Conservation (phyloP, 2,113 vertebrate genomes). For the Vidua macroura region DNA sequence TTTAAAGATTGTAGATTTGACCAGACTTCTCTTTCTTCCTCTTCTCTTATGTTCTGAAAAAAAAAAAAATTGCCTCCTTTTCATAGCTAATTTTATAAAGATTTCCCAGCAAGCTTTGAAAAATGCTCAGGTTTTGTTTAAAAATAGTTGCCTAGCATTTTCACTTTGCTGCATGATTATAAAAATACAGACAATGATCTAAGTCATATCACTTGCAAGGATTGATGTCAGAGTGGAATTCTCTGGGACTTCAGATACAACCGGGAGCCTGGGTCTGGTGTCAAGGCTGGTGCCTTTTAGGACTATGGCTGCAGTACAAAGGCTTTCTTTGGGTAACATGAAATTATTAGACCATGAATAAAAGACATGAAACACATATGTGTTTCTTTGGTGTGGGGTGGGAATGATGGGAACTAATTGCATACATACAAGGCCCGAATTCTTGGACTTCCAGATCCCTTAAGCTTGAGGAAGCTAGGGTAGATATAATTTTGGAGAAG, state of each 20-base stretch:
- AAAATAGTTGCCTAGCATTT: neutral
- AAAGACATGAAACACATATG: neutral
- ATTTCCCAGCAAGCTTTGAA: neutral
- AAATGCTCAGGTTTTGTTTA: neutral
- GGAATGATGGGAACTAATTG: neutral
- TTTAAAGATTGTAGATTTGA: neutral
- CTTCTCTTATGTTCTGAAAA: neutral
- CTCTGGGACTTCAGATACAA: neutral
- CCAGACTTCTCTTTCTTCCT: neutral
- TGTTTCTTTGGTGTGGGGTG: neutral
- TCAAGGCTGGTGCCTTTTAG: neutral
- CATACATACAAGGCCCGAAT: neutral
- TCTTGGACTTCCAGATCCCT: neutral
- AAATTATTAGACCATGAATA: neutral
- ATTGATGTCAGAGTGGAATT: neutral
- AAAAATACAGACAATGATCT: neutral
- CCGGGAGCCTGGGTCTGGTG: neutral
- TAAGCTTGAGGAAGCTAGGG: neutral
- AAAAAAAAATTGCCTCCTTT: neutral
- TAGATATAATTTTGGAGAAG: neutral
- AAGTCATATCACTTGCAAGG: neutral
- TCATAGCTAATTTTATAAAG: neutral
- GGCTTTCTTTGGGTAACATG: neutral
- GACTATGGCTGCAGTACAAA: neutral
- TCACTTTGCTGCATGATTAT: neutral